Evolutionary conservation across 2,888 invertebrate species (phyloP), one percentile per base, ranked within the genome.

Genomic region (Lepeophtheirus nordmannii): DNA sequence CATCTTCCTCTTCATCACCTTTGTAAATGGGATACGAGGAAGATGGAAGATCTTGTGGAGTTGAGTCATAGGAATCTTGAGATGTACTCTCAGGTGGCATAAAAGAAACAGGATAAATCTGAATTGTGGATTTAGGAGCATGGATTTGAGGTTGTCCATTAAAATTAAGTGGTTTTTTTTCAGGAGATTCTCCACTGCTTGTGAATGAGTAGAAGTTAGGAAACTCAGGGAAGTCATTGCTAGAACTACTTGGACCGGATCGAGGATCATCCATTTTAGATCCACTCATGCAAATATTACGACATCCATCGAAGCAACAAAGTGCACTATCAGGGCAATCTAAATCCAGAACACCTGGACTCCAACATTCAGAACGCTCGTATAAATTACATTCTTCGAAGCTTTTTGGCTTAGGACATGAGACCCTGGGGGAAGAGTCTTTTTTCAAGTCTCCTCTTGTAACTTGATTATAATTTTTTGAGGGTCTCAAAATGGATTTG

Each of bases 231-330:
- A 46, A 46, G 8, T 14, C 5, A 14, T 46, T 46, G 8, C n/a
- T 8, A 1, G 14, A n/a, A 46, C 53, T 46, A n/a, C 17, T 46
- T 46, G n/a, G 8, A 46, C 2, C 2, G 14, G 17, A 5, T n/a
- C 17, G 14, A 17, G 14, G 2, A 14, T 46, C 17, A 14, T 17
- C n/a, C 53, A n/a, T 17, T n/a, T 46, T 46, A 46, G 53, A 46
- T 3, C 53, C 53, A 3, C 17, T 8, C 53, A 46, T 46, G 22
- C 58, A 58, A 17, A 58, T 23, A 23, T 58, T 58, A 12, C 23
- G 20, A 23, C 58, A 58, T 14, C 58, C 58, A 8, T 58, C 58
- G 58, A 58, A 58, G 58, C 58, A 58, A 22, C 58, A 58, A 5
- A 9, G 58, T 14, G 58, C 20, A 23, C 58, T 23, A 14, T 9